Evolutionary conservation across 1,140 invertebrate species (phyloP), one percentile per base, ranked within the genome.

Genomic region (Xylocopa sonorina): DNA sequence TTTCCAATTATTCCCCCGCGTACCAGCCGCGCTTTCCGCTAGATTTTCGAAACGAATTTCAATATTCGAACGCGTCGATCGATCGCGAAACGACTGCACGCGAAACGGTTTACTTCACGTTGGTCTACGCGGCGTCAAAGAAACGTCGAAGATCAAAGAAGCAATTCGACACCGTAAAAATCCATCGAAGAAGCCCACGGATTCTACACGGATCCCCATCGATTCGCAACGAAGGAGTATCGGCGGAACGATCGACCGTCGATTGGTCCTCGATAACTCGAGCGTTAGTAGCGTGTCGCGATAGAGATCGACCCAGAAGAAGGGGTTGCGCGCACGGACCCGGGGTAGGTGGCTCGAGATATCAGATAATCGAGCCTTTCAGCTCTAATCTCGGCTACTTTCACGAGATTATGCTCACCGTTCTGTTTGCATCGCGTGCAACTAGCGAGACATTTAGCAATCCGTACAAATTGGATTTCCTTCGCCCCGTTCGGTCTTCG

Each of bases 381-480:
- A 9, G 5, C 63, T 68, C 73, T 76, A 76, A 76, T 76, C 73
- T 67, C 63, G 16, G 50, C 63, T 68, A 67, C 62, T 68, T 76
- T 57, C 27, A 16, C 73, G 29, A 76, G 73, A 76, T 76, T 76
- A 76, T 57, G 73, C 73, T 76, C 63, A 76, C 73, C 51, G n/a
- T 9, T 29, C 24, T 68, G 73, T 76, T 76, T 57, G 73, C 73
- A 76, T 76, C 73, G 63, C 63, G 29, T 76, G 73, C 73, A 76
- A 76, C 62, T 63, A 16, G 14, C 63, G 51, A 68, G 73, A 76
- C 63, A 76, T 76, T 76, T 76, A 76, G 73, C 63, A 76, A 76
- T 76, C 73, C 63, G 73, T 57, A 76, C 63, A 76, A 76, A 76
- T 76, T 76, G 73, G 73, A 76, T 76, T 76, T 34, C 63, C 73